Evolutionary conservation across 2,113 vertebrate genomes (phyloP), one percentile per base, ranked within the genome.

Genomic region (Etheostoma cragini): DNA sequence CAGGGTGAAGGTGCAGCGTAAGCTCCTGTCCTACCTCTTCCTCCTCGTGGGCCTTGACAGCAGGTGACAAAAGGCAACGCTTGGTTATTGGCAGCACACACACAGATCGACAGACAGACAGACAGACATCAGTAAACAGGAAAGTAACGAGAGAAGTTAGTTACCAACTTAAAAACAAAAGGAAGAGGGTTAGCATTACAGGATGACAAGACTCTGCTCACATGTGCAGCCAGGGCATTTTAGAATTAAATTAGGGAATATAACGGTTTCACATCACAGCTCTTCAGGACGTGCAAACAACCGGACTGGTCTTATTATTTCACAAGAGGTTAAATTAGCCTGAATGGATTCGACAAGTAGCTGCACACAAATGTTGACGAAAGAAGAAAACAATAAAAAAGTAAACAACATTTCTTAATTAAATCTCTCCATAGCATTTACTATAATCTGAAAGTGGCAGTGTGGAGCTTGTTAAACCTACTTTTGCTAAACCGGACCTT

Each of bases 21-120:
- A 89, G 86, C 72, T 89, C 87, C 82, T 80, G 72, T 96, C 97
- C 98, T 99, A 99, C 98, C 98, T 96, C 97, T 96, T 98, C 97
- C 45, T 98, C 98, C 94, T 97, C 95, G 63, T 91, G 38, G 94
- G 96, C 97, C 98, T 99, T 98, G 97, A 95, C 98, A 98, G 97
- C 94, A 97, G 98, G 96, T 93, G 96, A 85, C 96, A 97, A 95
- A 94, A 94, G 87, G 94, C 93, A 90, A 95, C 76, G 94, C 96
- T 96, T 91, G 91, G 95, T 99, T 97, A 97, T 94, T 96, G 72
- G 94, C 83, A 84, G 73, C 82, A 73, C 79, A 80, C 68, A 87
- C 76, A 82, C 57, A 30, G 65, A 72, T 45, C 21, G 46, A 83
- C 52, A 87, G 61, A 87, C 33, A 68, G 61, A 87, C 33, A 68